Evolutionary conservation across 2,888 invertebrate genomes (phyloP).

Genomic region (Epinotia brunnichana): DNA sequence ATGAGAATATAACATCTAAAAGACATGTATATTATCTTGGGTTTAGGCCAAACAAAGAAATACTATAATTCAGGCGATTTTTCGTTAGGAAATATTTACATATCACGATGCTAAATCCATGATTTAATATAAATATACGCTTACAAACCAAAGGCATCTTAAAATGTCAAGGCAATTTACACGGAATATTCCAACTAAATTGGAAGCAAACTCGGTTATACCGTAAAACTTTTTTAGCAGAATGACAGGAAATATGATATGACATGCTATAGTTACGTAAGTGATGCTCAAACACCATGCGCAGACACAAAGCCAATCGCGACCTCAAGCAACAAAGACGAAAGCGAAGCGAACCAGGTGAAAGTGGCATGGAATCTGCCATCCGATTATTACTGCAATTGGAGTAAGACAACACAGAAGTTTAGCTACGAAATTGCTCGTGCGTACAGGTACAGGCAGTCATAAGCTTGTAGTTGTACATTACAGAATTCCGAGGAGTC

Average conservation of each 20-base stretch:
- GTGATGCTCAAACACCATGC: conserved; percentile 20
- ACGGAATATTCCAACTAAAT: not conserved
- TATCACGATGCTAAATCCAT: not conserved
- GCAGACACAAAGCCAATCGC: conserved; percentile 48
- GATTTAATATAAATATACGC: no score
- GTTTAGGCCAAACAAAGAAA: no score
- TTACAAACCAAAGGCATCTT: not conserved
- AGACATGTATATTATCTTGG: no score
- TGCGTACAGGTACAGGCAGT: not conserved
- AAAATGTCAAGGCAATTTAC: not conserved
- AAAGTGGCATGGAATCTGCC: conserved; percentile 75
- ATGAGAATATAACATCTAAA: no score
- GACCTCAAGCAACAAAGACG: conserved; percentile 53
- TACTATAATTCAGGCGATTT: not conserved
- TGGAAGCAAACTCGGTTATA: not conserved
- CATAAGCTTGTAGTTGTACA: no score
- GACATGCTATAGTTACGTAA: conserved; percentile 23
- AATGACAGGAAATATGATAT: not conserved
- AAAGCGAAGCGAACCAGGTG: conserved; percentile 71
- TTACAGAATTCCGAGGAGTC: no score
- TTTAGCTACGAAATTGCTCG: not conserved
- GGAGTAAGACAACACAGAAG: conserved; percentile 62
- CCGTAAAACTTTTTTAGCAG: not conserved
- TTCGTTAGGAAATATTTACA: not conserved
- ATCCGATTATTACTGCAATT: conserved; percentile 68